A percentile compares a stretch with the other conserved stretches of the same genome.
Conservation (phyloP, 2,797 vertebrate genomes). For the Margarornis squamiger region DNA sequence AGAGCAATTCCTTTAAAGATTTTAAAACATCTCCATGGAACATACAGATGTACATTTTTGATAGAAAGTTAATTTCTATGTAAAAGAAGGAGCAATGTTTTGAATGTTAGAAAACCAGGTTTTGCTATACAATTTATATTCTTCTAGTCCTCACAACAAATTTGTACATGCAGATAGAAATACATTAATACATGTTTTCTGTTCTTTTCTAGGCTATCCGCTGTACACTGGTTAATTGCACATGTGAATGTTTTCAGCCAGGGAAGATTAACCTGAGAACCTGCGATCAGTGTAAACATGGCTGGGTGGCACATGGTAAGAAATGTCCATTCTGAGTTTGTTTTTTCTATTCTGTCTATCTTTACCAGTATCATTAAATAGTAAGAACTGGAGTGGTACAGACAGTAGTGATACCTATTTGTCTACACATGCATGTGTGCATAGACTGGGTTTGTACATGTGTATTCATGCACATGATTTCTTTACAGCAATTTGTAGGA, state of each 20-base stretch:
- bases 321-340: conserved; percentile 12
- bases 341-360: neutral
- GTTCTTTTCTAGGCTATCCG: conserved; percentile 88
- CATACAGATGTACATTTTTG: neutral
- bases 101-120: neutral
- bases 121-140: neutral
- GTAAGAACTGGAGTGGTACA: neutral
- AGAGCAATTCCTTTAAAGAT: neutral
- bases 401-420: neutral
- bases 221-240: conserved; percentile 99
- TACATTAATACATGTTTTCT: conserved; percentile 26
- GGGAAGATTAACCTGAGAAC: conserved; percentile 98
- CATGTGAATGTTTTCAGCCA: conserved; percentile 98
- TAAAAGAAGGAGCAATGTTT: neutral
- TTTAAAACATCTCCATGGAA: neutral
- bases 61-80: neutral
- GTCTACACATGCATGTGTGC: neutral
- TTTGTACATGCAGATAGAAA: neutral
- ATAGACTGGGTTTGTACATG: neutral
- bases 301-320: conserved; percentile 98
- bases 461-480: accelerated
- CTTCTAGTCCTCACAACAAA: neutral
- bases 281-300: conserved; percentile 99
- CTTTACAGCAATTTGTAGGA: neutral
- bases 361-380: neutral